Base-by-base conservation (phyloP, 2,113 vertebrate species). In the Rhabdomys dilectus region DNA sequence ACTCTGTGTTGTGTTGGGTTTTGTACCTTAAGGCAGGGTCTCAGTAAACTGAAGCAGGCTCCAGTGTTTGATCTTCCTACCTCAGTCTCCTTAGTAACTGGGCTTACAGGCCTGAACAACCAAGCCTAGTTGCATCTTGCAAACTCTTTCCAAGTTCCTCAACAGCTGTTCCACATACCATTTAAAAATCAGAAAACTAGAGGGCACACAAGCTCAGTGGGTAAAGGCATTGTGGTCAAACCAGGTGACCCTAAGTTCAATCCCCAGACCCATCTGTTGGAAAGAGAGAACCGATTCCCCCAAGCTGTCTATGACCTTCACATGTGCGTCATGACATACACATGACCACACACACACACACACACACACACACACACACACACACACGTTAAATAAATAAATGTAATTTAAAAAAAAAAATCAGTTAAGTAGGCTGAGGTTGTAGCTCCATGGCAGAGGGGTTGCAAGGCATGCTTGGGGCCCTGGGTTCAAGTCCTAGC, bases 111-210 rank as follows among this genome's bases (percentile, higher is more conserved):
- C 15, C 86, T 39, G 66, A 36, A 7, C 22, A n/a, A 42, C 15
- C 68, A 58, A 9, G 48, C 51, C 66, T n/a, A 56, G 22, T 2
- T 73, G 36, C 51, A 73, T 42, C 36, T 51, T 58, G n/a, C 51
- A 31, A 89, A 75, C 29, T 91, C 70, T 78, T 88, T 91, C 31
- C 12, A 68, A 92, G 85, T 21, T 6, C 24, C 58, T 39, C 45
- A 93, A 89, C 45, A 90, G 77, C 45, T 88, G 51, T 72, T 72
- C 80, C 29, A 90, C 12, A n/a, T 1, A 21, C 53, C 29, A 90
- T 70, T 94, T 78, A 89, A 97, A 95, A 60, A 94, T 92, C 45
- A 91, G 89, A 91, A 56, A 88, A 77, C 39, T 36, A 22, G 76
- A 39, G 24, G 73, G 21, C 48, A 11, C 31, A 39, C 7, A 10